Evolutionary conservation across 2,113 vertebrate genomes (phyloP).

Genomic region (Neogale vison): DNA sequence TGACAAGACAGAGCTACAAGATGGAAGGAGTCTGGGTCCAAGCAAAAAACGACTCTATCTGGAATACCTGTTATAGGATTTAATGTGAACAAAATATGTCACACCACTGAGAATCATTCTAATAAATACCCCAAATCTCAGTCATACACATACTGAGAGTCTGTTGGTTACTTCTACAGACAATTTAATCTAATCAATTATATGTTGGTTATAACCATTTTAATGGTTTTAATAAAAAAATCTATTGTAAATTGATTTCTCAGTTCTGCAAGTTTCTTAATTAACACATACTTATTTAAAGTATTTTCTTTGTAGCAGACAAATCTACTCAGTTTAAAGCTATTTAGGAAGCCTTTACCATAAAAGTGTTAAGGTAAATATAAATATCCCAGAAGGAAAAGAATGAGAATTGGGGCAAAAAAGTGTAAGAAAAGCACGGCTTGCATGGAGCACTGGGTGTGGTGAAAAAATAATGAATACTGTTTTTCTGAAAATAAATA

Average conservation of each 20-base stretch:
- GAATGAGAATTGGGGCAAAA: background rate
- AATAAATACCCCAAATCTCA: background rate
- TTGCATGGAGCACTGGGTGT: no score
- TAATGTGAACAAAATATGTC: background rate
- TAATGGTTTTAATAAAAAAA: background rate
- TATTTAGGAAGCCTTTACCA: background rate
- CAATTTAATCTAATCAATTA: background rate
- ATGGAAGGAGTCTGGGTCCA: background rate
- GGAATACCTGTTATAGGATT: background rate
- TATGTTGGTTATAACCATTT: background rate
- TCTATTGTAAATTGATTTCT: background rate
- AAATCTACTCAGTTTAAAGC: background rate
- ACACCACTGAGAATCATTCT: background rate
- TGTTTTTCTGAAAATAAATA: no score
- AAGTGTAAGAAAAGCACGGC: background rate
- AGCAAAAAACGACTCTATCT: background rate
- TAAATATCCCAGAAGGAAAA: background rate
- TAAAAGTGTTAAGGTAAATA: background rate
- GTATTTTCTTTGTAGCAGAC: background rate
- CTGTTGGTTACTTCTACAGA: background rate
- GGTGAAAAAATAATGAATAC: no score
- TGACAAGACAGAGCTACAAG: background rate
- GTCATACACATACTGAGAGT: background rate
- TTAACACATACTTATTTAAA: background rate
- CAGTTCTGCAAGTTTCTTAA: background rate